phyloP scores from a whole-genome alignment of 2,888 invertebrate genomes.

The Macaria notata region DNA sequence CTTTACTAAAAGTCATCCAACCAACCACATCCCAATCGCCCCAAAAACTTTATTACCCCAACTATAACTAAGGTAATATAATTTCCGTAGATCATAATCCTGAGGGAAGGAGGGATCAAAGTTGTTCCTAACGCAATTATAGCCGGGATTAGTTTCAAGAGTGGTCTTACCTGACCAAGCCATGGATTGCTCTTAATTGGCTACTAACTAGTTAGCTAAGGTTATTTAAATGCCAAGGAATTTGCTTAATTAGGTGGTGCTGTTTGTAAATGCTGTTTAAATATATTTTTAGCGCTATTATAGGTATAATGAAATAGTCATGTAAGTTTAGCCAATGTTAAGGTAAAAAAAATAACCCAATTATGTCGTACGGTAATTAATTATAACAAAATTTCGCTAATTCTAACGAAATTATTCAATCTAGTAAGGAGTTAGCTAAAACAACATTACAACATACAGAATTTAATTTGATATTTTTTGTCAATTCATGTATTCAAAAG shows the following conservation, averaged over 20 bases:
- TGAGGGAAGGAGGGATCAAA: constrained; percentile 75
- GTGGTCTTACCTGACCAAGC: constrained; percentile 60
- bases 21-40: constrained; percentile 22
- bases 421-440: too few relatives aligned
- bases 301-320: too few relatives aligned
- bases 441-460: too few relatives aligned
- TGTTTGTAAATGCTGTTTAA: neutral
- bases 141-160: constrained; percentile 77
- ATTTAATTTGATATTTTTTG: too few relatives aligned
- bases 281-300: too few relatives aligned
- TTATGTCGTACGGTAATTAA: too few relatives aligned
- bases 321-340: too few relatives aligned
- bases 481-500: too few relatives aligned
- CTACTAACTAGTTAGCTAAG: constrained; percentile 42
- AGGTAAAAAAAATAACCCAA: too few relatives aligned
- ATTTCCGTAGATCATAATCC: constrained; percentile 77
- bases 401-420: too few relatives aligned
- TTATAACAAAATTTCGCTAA: too few relatives aligned
- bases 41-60: constrained; percentile 54
- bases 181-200: constrained; percentile 61
- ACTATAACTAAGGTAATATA: constrained; percentile 72
- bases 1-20: neutral
- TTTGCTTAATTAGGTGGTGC: neutral
- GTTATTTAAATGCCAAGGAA: constrained; percentile 10
- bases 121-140: constrained; percentile 80